Percentiles rank a stretch among this genome's conserved stretches.
phyloP scores from a whole-genome alignment of 2,888 invertebrate species.

The Sinohyriopsis cumingii region DNA sequence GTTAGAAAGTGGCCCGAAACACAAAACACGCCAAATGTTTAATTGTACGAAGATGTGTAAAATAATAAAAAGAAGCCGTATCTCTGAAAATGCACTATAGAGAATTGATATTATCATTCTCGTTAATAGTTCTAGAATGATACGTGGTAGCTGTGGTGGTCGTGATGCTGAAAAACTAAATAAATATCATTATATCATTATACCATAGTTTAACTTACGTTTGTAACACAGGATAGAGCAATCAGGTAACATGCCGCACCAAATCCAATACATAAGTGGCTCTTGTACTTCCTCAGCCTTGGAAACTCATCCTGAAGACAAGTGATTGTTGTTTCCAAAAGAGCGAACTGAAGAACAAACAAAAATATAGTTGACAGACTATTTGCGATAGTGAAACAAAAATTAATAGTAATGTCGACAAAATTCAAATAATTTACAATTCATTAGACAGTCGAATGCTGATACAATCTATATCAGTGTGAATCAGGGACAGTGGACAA shows the following conservation, averaged over 20 bases:
- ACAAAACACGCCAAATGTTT: too few relatives aligned
- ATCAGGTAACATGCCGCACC: conserved; percentile 42
- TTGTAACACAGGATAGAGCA: conserved; percentile 47
- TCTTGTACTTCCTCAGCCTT: conserved; percentile 67
- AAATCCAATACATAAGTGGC: conserved; percentile 37
- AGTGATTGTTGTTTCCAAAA: conserved; percentile 68
- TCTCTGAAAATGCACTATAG: too few relatives aligned
- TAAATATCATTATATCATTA: too few relatives aligned
- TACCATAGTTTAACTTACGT: conserved; percentile 31
- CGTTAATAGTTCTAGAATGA: not conserved
- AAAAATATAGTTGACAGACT: not conserved
- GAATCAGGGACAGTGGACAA: too few relatives aligned
- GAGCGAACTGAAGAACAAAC: conserved; percentile 62
- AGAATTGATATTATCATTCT: not conserved
- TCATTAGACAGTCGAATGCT: not conserved
- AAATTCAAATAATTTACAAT: not conserved
- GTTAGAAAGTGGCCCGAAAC: too few relatives aligned
- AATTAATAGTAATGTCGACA: not conserved
- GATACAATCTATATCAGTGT: too few relatives aligned
- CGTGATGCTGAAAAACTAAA: too few relatives aligned
- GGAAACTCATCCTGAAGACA: conserved; percentile 68
- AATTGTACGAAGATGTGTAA: too few relatives aligned
- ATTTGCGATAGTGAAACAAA: not conserved
- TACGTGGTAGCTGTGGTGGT: not conserved
- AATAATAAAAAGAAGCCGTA: too few relatives aligned